Evolutionary conservation across 2,888 invertebrate genomes (phyloP), one percentile per base, ranked within the genome.

Genomic region (Pachydiplax longipennis): DNA sequence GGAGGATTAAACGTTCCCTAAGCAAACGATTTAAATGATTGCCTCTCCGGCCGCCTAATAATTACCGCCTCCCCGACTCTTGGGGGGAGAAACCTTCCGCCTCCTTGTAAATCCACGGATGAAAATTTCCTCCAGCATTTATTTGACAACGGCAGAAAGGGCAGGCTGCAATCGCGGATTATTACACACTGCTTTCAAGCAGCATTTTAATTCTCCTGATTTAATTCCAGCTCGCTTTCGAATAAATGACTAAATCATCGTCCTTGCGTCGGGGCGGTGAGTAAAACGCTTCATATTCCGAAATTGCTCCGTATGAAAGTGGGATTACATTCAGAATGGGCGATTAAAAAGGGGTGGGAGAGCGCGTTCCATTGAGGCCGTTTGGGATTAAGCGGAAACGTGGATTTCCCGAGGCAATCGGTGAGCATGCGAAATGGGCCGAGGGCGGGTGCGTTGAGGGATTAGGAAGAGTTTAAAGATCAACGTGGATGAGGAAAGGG

Each of bases 221-320:
- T 87, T 87, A 87, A 87, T 87, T 65, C 87, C 37, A 53, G 35
- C 53, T 31, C 87, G 35, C 87, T 61, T 87, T 61, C 87, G 87
- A 37, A 58, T n/a, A 40, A 40, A 35, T 61, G 61, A 87, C 18
- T 58, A 87, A 87, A 37, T 25, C 73, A 61, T 87, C 61, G 37
- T 13, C 18, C 31, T 58, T 58, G 58, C 83, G 58, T 18, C 25
- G 12, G 58, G 53, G 13, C 31, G n/a, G 53, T 31, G 31, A 53
- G 44, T 44, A 44, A 44, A 44, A 44, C 8, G 44, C 0, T 44
- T 44, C 31, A 37, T 87, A 61, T 87, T 35, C 48, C 65, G 73
- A 73, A 87, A 87, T 22, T 61, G 4, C 61, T 83, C 37, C 35
- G 40, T 3, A 44, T 18, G 40, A 81, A 40, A 81, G 40, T 12